Base-by-base conservation (phyloP, 2,797 vertebrate species). In the Parambassis ranga region DNA sequence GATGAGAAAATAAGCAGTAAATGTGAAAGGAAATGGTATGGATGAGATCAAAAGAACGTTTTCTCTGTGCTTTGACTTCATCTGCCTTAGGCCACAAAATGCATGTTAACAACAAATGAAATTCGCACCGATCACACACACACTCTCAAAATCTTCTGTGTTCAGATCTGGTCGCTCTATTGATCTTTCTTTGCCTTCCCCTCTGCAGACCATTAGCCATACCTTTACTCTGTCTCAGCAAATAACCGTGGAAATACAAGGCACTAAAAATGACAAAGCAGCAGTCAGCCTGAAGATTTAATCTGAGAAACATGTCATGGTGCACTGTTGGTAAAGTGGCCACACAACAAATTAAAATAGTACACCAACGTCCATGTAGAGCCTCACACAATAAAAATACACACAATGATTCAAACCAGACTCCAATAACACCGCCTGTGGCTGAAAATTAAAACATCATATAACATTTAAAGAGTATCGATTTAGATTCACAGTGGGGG, bases 41-140 rank as follows among this genome's bases (percentile, higher is more conserved):
- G 14, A 11, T 15, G 10, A 62, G 56, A 76, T 77, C 56, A 77
- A 70, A 77, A 19, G 38, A 16, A 68, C 20, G 20, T 65, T 53
- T 60, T 55, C 42, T 19, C 14, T n/a, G n/a, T n/a, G n/a, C 19
- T 5, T 5, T 32, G 4, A 22, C 38, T 63, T 65, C 51, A 46
- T 71, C 50, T 31, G 41, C 77, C 63, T 14, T 1, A 8, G 53
- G 77, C 63, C 49, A 37, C 32, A 47, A 68, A 56, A 42, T 6
- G 1, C 42, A 44, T 50, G 31, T 48, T 44, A 68, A 42, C 47
- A 49, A 24, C 65, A 52, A 24, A 47, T 39, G 47, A 53, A 31
- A 60, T 60, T 36, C 24, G 4, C 32, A 60, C 41, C 26, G 43
- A 20, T 39, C 70, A 27, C 32, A 37, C 52, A 33, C 22, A 3